A percentile compares a stretch with the other conserved stretches of the same genome.
Conservation (phyloP, 2,113 vertebrate genomes). For the Boleophthalmus pectinirostris region DNA sequence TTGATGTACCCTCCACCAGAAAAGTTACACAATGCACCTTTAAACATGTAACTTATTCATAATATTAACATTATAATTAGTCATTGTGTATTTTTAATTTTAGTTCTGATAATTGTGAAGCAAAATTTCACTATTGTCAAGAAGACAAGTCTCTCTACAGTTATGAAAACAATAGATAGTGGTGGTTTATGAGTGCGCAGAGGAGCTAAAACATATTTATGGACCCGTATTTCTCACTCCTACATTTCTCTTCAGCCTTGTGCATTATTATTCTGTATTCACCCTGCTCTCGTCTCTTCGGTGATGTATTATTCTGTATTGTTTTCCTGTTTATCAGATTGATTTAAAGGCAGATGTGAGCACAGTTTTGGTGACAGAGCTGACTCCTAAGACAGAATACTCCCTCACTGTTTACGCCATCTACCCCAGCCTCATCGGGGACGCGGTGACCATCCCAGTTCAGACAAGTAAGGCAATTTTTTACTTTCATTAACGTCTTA, state of each 20-base stretch:
- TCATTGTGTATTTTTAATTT: no score
- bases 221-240: not conserved
- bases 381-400: slow-evolving; percentile 81
- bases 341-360: slow-evolving; percentile 79
- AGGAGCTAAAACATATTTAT: not conserved
- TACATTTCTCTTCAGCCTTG: not conserved
- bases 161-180: not conserved
- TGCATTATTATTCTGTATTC: not conserved
- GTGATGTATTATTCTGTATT: not conserved
- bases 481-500: not conserved
- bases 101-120: no score
- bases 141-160: not conserved
- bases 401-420: slow-evolving; percentile 77
- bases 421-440: slow-evolving; percentile 75
- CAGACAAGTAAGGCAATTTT: slow-evolving; percentile 79
- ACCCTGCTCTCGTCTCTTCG: not conserved
- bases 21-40: no score
- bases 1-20: no score
- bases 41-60: no score
- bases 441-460: slow-evolving; percentile 65
- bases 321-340: slow-evolving; percentile 66
- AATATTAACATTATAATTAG: no score
- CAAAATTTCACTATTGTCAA: not conserved
- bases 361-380: slow-evolving; percentile 70
- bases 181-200: not conserved